Conservation (phyloP, 2,888 invertebrate genomes). For the Hypselothyrea guttata region DNA sequence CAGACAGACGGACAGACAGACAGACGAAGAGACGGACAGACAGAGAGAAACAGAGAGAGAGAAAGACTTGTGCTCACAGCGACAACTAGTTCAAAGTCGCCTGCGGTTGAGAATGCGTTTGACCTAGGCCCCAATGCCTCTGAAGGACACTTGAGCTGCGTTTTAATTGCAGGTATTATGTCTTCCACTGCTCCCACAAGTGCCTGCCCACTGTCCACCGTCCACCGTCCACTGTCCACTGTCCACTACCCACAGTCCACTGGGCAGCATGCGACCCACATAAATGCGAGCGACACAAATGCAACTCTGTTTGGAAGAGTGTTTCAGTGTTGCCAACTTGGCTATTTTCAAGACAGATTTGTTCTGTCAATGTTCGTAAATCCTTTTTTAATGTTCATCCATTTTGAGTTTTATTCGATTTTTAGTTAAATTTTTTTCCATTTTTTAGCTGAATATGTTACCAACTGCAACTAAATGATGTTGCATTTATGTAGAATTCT, state of each 20-base stretch:
- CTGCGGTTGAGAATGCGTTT: conserved; percentile 46
- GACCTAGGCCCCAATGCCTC: conserved; percentile 76
- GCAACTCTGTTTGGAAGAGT: no score
- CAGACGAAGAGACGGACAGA: conserved; percentile 4
- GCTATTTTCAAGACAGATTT: no score
- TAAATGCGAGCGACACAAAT: no score
- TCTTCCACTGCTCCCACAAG: conserved; percentile 64
- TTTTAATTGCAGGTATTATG: conserved; percentile 80
- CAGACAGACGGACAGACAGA: conserved; percentile 3
- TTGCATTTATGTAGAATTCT: no score
- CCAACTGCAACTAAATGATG: no score
- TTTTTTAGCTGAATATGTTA: no score
- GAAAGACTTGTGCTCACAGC: conserved; percentile 3
- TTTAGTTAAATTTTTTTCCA: no score
- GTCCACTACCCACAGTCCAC: conserved; percentile 1
- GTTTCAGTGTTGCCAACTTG: no score
- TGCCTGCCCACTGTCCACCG: conserved; percentile 33
- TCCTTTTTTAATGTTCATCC: no score
- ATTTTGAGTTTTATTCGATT: no score
- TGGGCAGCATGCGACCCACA: no score
- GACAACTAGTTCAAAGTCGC: conserved; percentile 71
- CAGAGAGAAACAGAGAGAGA: conserved; percentile 14
- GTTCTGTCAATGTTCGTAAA: no score
- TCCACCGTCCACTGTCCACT: conserved; percentile 6
- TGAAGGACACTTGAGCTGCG: conserved; percentile 76